Percentiles rank a stretch among this genome's conserved stretches.
phyloP scores from a whole-genome alignment of 2,113 vertebrate species.

The Notiomystis cincta region DNA sequence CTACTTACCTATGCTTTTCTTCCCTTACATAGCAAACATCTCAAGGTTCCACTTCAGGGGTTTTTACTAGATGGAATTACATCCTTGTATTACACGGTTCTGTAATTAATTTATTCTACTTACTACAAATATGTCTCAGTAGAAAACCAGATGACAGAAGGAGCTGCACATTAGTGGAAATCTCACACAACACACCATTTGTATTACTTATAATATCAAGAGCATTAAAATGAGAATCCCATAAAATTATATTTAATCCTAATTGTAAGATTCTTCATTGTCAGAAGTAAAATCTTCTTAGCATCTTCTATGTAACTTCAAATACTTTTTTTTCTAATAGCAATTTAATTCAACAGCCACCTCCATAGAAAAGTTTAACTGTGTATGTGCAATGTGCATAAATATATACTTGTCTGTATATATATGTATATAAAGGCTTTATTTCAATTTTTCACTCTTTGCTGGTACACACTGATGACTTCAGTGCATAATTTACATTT shows the following conservation, averaged over 20 bases:
- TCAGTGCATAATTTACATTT: conserved; percentile 1
- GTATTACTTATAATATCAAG: neutral
- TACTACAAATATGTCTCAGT: conserved; percentile 43
- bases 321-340: neutral
- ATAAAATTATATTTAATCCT: neutral
- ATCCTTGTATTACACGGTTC: conserved; percentile 30
- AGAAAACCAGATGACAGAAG: conserved; percentile 47
- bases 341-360: neutral
- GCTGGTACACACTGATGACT: neutral
- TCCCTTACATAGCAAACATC: conserved; percentile 34
- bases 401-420: neutral
- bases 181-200: neutral
- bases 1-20: conserved; percentile 37
- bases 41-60: conserved; percentile 20
- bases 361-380: neutral
- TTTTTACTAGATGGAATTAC: conserved; percentile 51
- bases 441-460: neutral
- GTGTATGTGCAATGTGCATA: neutral
- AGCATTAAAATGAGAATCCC: neutral
- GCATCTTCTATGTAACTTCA: neutral
- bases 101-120: conserved; percentile 54
- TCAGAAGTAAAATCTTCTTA: neutral
- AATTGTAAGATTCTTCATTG: neutral
- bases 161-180: conserved; percentile 31
- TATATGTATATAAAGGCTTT: neutral